Conservation (phyloP, 2,888 invertebrate species). For the Proisotoma minuta region DNA sequence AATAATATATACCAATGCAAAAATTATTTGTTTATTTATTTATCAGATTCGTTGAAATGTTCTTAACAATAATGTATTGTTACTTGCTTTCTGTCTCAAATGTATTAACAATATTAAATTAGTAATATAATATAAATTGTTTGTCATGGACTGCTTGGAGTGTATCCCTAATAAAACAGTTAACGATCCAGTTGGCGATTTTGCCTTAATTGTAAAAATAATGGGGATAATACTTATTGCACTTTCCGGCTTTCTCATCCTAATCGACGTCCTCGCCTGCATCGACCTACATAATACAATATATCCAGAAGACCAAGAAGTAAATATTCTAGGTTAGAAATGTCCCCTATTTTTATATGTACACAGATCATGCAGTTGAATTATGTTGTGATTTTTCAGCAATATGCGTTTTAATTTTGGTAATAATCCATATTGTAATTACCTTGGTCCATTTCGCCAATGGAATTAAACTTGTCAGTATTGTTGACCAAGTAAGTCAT, state of each 20-base stretch:
- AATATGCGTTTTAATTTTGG: not conserved
- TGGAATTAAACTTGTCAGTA: not conserved
- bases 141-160: too few species aligned
- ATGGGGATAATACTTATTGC: not conserved
- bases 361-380: too few species aligned
- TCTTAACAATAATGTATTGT: too few species aligned
- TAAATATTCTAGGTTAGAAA: too few species aligned
- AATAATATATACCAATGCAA: not conserved
- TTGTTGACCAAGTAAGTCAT: not conserved
- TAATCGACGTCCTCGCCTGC: not conserved
- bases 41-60: too few species aligned
- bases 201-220: not conserved
- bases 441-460: not conserved
- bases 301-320: not conserved
- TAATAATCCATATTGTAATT: not conserved
- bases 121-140: not conserved
- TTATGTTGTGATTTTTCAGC: too few species aligned
- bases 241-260: not conserved
- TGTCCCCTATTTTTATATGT: too few species aligned
- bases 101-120: not conserved
- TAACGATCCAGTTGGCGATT: not conserved
- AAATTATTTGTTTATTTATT: not conserved
- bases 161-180: not conserved
- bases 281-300: not conserved
- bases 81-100: too few species aligned